These are phyloP conservation scores for Nudaria mundana DNA, from an alignment of 2,888 invertebrate species.

Conservation along the genomic window DNA sequence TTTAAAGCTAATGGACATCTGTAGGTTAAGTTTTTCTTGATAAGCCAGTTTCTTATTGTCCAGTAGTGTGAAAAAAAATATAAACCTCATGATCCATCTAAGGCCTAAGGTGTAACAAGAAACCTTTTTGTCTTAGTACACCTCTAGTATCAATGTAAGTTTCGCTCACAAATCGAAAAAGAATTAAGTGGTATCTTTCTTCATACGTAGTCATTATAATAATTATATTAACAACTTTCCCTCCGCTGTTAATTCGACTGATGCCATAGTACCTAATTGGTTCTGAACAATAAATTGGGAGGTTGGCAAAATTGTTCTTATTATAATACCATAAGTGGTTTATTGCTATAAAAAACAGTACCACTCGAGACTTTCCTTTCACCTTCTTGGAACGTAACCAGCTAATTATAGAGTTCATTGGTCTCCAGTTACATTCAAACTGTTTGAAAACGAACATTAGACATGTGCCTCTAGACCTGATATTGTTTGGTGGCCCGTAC, in stretches of 20 bases:
- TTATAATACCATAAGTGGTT: conserved; percentile 56
- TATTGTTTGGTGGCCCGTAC: too few relatives aligned
- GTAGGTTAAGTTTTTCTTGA: too few relatives aligned
- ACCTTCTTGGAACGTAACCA: conserved; percentile 55
- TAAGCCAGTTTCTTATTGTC: too few relatives aligned
- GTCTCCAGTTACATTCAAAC: conserved; percentile 47
- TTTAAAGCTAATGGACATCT: too few relatives aligned
- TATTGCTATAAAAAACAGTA: conserved; percentile 60
- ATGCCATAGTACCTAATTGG: conserved; percentile 66
- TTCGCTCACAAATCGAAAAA: too few relatives aligned
- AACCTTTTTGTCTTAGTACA: too few relatives aligned
- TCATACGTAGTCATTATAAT: conserved; percentile 47
- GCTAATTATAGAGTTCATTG: conserved; percentile 61
- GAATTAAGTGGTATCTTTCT: conserved; percentile 8
- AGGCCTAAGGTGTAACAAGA: too few relatives aligned
- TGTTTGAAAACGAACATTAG: conserved; percentile 28
- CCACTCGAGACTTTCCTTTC: conserved; percentile 60
- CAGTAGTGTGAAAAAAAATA: too few relatives aligned
- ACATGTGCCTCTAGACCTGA: conserved; percentile 4
- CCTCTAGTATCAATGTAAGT: too few relatives aligned
- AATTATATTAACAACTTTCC: conserved; percentile 71
- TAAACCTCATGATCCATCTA: too few relatives aligned
- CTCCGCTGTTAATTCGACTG: conserved; percentile 53
- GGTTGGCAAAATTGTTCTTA: conserved; percentile 59
- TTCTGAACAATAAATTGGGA: conserved; percentile 46